Evolutionary conservation across 2,113 vertebrate species (phyloP).

Genomic region (Paedocypris sp.): DNA sequence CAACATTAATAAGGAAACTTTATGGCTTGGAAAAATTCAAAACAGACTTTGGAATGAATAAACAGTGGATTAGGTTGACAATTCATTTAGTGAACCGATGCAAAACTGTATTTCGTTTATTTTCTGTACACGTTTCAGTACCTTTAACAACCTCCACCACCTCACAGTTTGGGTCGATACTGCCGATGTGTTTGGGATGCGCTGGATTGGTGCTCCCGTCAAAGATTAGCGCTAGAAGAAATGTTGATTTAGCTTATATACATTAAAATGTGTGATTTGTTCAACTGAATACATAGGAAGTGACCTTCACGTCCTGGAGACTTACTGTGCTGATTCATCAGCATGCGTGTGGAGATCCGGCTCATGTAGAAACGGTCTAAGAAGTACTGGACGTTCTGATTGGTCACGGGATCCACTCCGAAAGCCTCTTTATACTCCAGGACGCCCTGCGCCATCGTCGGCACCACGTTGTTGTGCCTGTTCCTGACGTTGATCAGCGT

Average conservation of each 20-base stretch:
- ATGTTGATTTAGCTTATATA: too few relatives aligned
- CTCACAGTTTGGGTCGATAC: constrained; percentile 92
- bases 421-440: constrained; percentile 88
- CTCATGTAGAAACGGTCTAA: constrained; percentile 98
- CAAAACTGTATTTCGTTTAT: too few relatives aligned
- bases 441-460: constrained; percentile 93
- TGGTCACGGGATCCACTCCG: constrained; percentile 83
- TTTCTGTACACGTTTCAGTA: constrained; percentile 48
- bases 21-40: too few relatives aligned
- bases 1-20: too few relatives aligned
- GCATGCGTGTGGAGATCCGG: constrained; percentile 94
- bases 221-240: constrained; percentile 79
- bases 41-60: too few relatives aligned
- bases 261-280: too few relatives aligned
- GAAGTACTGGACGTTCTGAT: constrained; percentile 96
- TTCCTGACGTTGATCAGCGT: constrained; percentile 79
- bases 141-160: constrained; percentile 87
- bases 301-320: constrained; percentile 36
- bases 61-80: too few relatives aligned
- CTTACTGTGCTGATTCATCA: constrained; percentile 99
- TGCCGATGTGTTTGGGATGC: constrained; percentile 90
- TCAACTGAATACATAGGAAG: too few relatives aligned
- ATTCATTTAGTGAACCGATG: too few relatives aligned
- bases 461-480: constrained; percentile 86
- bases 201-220: constrained; percentile 73